Percentiles rank a stretch among this genome's conserved stretches.
phyloP scores from a whole-genome alignment of 2,888 invertebrate genomes.

The Agonum fuliginosum region DNA sequence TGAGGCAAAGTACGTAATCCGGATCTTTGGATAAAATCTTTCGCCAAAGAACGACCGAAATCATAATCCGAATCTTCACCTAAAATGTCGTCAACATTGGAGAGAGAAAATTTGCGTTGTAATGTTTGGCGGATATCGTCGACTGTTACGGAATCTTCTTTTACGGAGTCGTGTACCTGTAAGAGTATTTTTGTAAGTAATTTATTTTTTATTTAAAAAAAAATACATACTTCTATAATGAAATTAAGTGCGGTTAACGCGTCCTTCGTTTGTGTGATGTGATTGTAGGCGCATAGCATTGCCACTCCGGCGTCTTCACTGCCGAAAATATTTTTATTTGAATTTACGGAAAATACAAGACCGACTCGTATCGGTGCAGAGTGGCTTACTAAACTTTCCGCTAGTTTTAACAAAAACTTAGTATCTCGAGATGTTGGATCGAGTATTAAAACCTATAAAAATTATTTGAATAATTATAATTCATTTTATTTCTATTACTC shows the following conservation, averaged over 20 bases:
- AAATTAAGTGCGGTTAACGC: slow-evolving; percentile 87
- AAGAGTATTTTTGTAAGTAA: background rate
- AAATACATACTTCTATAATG: slow-evolving; percentile 83
- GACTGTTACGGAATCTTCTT: slow-evolving; percentile 76
- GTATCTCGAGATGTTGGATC: slow-evolving; percentile 85
- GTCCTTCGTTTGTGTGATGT: slow-evolving; percentile 86
- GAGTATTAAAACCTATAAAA: slow-evolving; percentile 84
- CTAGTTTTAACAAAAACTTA: slow-evolving; percentile 86
- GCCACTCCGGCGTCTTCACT: slow-evolving; percentile 86
- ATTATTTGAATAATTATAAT: slow-evolving; percentile 48
- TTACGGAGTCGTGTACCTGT: slow-evolving; percentile 76
- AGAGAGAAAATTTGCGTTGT: slow-evolving; percentile 76
- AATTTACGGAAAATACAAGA: slow-evolving; percentile 84
- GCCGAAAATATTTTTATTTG: slow-evolving; percentile 76
- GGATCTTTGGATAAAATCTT: slow-evolving; percentile 86
- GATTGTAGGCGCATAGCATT: slow-evolving; percentile 92
- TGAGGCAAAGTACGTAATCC: slow-evolving; percentile 85
- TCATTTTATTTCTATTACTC: background rate
- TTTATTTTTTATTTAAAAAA: background rate
- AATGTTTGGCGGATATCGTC: slow-evolving; percentile 83
- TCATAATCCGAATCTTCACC: slow-evolving; percentile 94
- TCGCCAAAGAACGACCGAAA: slow-evolving; percentile 87
- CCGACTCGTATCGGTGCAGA: slow-evolving; percentile 94
- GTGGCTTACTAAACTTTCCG: slow-evolving; percentile 93
- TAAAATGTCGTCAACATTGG: slow-evolving; percentile 85